These are phyloP conservation scores for Pristis pectinata DNA, from an alignment of 2,797 vertebrate species.

Conservation along the genomic window DNA sequence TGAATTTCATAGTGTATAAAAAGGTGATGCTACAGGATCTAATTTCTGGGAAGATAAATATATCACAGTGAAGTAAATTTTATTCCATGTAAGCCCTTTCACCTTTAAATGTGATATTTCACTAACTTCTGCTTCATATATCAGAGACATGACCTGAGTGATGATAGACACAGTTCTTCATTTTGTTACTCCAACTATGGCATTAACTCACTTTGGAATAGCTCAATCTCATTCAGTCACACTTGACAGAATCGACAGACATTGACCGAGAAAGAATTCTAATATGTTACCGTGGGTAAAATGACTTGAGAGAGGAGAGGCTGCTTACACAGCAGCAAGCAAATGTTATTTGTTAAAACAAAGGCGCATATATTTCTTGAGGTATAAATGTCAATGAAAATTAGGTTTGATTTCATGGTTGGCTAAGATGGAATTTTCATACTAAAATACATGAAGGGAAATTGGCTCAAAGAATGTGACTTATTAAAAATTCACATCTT, in stretches of 20 bases:
- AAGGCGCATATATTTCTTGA: background rate
- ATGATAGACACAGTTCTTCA: background rate
- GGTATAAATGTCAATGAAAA: background rate
- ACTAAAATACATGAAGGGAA: background rate
- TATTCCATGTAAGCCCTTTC: background rate
- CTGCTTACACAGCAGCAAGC: background rate
- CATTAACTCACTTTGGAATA: background rate
- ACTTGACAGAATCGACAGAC: background rate
- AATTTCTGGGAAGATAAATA: background rate
- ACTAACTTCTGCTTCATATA: background rate
- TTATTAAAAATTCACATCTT: background rate
- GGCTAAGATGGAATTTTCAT: background rate
- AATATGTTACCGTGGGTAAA: background rate
- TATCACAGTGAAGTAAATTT: background rate
- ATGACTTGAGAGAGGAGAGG: background rate
- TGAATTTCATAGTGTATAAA: no score
- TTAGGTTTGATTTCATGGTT: background rate
- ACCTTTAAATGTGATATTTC: constrained; percentile 2
- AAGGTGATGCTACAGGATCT: no score
- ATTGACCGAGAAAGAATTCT: background rate
- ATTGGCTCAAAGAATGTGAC: background rate
- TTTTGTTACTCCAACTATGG: constrained; percentile 3
- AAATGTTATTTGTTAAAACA: constrained; percentile 2
- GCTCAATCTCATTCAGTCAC: background rate
- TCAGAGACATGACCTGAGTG: background rate